These are phyloP conservation scores for Gallinago nigripennis DNA, from an alignment of 2,797 vertebrate genomes.

Conservation along the genomic window DNA sequence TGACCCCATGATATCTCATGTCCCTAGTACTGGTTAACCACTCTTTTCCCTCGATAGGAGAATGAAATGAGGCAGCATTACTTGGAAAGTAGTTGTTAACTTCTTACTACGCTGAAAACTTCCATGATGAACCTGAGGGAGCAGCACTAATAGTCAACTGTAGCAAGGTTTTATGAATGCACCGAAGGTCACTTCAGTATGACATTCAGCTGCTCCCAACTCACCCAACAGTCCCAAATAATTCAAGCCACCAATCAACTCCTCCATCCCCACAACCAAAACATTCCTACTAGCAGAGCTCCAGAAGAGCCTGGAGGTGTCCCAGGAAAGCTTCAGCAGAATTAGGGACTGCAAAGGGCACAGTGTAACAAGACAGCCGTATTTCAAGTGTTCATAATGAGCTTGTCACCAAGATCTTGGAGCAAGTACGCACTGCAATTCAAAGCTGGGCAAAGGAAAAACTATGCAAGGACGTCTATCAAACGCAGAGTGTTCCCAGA, in stretches of 20 bases:
- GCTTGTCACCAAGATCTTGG: not conserved
- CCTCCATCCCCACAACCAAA: not conserved
- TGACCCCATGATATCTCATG: not conserved
- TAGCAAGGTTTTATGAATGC: not conserved
- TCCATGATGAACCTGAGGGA: not conserved
- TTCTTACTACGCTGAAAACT: not conserved
- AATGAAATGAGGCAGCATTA: not conserved
- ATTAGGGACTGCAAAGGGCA: not conserved
- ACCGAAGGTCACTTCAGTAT: not conserved
- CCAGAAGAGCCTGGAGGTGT: not conserved
- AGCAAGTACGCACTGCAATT: not conserved
- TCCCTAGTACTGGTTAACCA: not conserved
- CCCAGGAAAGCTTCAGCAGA: constrained; percentile 13
- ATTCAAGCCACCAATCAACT: not conserved
- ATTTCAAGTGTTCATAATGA: not conserved
- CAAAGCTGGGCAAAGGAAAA: constrained; percentile 2
- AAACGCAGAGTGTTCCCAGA: not conserved
- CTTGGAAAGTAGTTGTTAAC: not conserved
- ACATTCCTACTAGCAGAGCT: not conserved
- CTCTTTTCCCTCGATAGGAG: not conserved
- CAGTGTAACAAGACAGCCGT: not conserved
- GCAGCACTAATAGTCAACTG: not conserved
- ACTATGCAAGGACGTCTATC: not conserved
- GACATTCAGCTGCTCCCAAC: not conserved
- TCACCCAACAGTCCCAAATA: not conserved